phyloP scores from a whole-genome alignment of 2,888 invertebrate species.

The Tortricodes alternella region DNA sequence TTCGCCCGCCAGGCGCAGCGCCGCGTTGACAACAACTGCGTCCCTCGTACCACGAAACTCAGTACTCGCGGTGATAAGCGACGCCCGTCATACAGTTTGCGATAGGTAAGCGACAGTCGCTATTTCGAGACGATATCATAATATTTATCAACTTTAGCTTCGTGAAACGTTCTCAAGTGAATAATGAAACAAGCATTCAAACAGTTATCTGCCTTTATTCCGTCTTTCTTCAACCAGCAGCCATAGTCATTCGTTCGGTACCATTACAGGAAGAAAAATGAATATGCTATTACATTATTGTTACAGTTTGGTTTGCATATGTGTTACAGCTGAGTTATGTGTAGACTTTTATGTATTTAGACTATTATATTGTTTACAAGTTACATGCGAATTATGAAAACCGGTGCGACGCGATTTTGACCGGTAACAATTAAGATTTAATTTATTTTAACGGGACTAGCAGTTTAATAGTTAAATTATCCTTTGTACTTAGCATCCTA shows the following conservation, averaged over 20 bases:
- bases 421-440: conserved; percentile 54
- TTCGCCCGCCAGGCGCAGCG: no score
- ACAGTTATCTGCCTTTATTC: conserved; percentile 83
- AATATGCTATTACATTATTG: conserved; percentile 80
- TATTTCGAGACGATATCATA: background rate
- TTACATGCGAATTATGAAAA: conserved; percentile 80
- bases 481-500: conserved; percentile 80
- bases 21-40: no score
- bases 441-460: conserved; percentile 74
- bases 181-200: conserved; percentile 74
- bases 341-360: conserved; percentile 73
- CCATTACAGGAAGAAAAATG: conserved; percentile 81
- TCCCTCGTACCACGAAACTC: no score
- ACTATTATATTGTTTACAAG: conserved; percentile 76
- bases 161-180: background rate
- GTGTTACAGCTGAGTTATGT: conserved; percentile 80
- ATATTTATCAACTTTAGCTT: background rate
- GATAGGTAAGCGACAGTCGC: no score
- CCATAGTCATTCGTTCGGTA: conserved; percentile 80
- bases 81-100: no score
- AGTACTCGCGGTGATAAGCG: no score
- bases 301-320: conserved; percentile 82
- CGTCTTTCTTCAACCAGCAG: conserved; percentile 78
- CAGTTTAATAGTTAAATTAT: conserved; percentile 73
- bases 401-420: conserved; percentile 78